Conservation (phyloP, 1,140 invertebrate species). For the Oscheius sp. region DNA sequence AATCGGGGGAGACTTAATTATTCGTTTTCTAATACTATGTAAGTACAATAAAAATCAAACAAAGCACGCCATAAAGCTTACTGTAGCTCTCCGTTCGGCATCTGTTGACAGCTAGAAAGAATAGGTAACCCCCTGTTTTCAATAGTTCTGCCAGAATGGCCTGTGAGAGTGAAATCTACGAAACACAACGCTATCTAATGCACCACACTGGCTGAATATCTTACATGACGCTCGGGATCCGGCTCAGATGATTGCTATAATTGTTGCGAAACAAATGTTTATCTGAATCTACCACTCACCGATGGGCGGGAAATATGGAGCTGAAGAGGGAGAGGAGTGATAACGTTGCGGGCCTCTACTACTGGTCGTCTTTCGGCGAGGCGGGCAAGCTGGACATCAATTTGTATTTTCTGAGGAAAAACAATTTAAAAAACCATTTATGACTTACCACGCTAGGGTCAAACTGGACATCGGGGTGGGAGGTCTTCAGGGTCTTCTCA, state of each 20-base stretch:
- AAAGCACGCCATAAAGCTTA: not conserved
- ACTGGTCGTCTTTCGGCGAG: conserved; percentile 24
- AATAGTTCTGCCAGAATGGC: not conserved
- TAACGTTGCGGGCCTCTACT: conserved; percentile 25
- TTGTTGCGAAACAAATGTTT: no score
- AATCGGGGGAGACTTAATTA: not conserved
- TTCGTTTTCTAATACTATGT: not conserved
- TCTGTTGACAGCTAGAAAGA: not conserved
- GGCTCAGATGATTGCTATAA: no score
- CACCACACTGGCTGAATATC: no score
- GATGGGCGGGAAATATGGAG: conserved; percentile 30
- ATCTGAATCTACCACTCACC: no score
- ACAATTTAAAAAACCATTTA: not conserved
- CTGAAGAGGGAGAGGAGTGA: conserved; percentile 27
- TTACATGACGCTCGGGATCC: no score
- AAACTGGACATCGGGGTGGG: conserved; percentile 13
- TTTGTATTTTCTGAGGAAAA: conserved; percentile 28
- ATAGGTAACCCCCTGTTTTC: no score
- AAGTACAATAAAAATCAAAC: not conserved
- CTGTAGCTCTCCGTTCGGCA: not conserved
- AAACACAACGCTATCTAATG: not conserved
- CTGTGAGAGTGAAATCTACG: not conserved
- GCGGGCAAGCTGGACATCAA: conserved; percentile 32
- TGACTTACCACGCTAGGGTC: conserved; percentile 31
- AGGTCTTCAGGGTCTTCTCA: not conserved